Base-by-base conservation (phyloP, 2,113 vertebrate genomes). In the Tretioscincus oriximinensis region DNA sequence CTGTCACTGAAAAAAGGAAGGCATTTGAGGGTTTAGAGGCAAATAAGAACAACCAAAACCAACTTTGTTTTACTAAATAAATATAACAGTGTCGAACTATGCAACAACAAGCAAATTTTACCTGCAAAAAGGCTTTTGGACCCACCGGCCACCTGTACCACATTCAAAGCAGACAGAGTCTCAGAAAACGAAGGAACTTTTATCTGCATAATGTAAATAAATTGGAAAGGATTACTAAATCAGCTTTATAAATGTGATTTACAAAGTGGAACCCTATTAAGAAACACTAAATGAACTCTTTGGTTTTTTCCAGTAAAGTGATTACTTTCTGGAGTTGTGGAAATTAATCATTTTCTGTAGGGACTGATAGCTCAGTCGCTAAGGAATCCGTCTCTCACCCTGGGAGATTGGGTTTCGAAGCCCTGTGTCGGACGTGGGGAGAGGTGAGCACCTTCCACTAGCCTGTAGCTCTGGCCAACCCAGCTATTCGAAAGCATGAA, bases 111-210 rank as follows among this genome's bases (percentile, higher is more conserved):
- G 20, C 41, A 75, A 5, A 0, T 1, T 54, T 74, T 92, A 99
- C 98, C 98, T 93, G 98, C 98, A 96, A 99, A 99, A 76, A 99
- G 96, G 84, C 98, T 99, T 94, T 99, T 99, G 61, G 98, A 99
- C 26, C 98, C 98, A 67, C 98, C 98, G 47, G 98, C 98, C 86
- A 99, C 97, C 90, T 99, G 98, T 1, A 99, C 97, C 81, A 99
- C 98, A 72, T 99, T 99, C 90, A 99, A 95, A 18, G 97, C 97
- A 82, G 98, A 99, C 0, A 99, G 91, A 0, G 98, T 99, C 92
- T 99, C 98, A 29, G 98, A 99, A 92, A 99, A 99, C 0, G 98
- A 99, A 24, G 98, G 98, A 21, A 98, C 96, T 81, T 98, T 98
- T 87, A 98, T 98, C 97, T 93, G 74, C 7, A 80, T 2, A 75